phyloP scores from a whole-genome alignment of 2,888 invertebrate species.

The Rhorus exstirpatorius region DNA sequence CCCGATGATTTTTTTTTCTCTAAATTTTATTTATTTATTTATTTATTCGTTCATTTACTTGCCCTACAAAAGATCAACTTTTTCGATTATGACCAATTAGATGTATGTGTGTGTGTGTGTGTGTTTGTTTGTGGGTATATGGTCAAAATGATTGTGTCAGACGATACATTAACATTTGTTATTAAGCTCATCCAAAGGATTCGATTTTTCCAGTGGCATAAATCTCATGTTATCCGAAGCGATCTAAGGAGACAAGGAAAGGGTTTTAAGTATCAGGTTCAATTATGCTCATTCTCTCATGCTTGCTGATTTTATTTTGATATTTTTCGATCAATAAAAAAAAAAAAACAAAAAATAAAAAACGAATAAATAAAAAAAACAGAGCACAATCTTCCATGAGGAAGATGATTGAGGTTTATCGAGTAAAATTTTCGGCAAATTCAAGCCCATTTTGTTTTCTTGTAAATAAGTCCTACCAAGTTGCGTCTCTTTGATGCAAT shows the following conservation, averaged over 20 bases:
- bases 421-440: constrained; percentile 2
- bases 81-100: constrained; percentile 31
- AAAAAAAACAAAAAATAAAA: no score
- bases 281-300: constrained; percentile 18
- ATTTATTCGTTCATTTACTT: constrained; percentile 2
- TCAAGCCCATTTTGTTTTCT: neutral
- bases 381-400: constrained; percentile 7
- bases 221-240: constrained; percentile 61
- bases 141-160: constrained; percentile 28
- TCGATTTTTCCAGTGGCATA: constrained; percentile 70
- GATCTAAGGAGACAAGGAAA: constrained; percentile 70
- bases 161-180: constrained; percentile 67
- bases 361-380: constrained; percentile 8
- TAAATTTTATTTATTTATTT: constrained; percentile 32
- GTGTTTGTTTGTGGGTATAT: neutral
- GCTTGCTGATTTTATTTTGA: neutral
- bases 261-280: constrained; percentile 60
- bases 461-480: no score
- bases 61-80: constrained; percentile 39
- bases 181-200: constrained; percentile 70
- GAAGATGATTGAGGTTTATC: neutral
- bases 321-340: constrained; percentile 13
- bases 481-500: constrained; percentile 30
- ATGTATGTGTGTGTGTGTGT: constrained; percentile 3
- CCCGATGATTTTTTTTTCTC: constrained; percentile 51